Percentiles rank a stretch among this genome's conserved stretches.
These are phyloP conservation scores for Melanotaenia pygmaea DNA, from an alignment of 2,797 vertebrate species.

Conservation along the genomic window DNA sequence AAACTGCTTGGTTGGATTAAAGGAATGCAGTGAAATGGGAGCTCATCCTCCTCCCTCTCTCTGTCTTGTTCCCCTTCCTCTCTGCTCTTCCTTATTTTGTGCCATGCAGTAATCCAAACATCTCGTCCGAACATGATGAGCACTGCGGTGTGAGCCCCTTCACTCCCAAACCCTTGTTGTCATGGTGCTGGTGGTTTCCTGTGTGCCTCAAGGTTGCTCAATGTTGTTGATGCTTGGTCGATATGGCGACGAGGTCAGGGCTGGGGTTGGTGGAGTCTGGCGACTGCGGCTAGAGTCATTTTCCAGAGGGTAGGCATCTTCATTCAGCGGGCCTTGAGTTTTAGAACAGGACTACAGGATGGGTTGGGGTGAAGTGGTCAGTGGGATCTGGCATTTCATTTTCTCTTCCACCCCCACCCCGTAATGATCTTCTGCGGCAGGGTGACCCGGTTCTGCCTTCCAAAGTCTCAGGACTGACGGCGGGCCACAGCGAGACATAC, in stretches of 20 bases:
- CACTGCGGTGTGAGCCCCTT: slow-evolving; percentile 9
- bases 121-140: slow-evolving; percentile 33
- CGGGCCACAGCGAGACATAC: slow-evolving; percentile 75
- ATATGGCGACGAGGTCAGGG: slow-evolving; percentile 56
- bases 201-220: slow-evolving; percentile 47
- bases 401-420: slow-evolving; percentile 38
- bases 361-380: slow-evolving; percentile 61
- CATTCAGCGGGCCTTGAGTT: slow-evolving; percentile 50
- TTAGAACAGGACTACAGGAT: slow-evolving; percentile 25
- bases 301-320: slow-evolving; percentile 60
- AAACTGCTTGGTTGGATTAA: slow-evolving; percentile 83
- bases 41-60: slow-evolving; percentile 40
- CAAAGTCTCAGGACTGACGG: slow-evolving; percentile 55
- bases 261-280: slow-evolving; percentile 30
- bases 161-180: slow-evolving; percentile 40
- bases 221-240: slow-evolving; percentile 59
- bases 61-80: slow-evolving; percentile 38
- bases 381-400: slow-evolving; percentile 67
- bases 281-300: slow-evolving; percentile 54
- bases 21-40: slow-evolving; percentile 86
- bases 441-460: slow-evolving; percentile 80
- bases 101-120: slow-evolving; percentile 26
- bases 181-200: slow-evolving; percentile 62
- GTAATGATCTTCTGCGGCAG: slow-evolving; percentile 81
- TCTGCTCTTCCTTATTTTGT: slow-evolving; percentile 20